A percentile compares a stretch with the other conserved stretches of the same genome.
phyloP scores from a whole-genome alignment of 2,797 vertebrate genomes.

The Arrhamphus sclerolepis region DNA sequence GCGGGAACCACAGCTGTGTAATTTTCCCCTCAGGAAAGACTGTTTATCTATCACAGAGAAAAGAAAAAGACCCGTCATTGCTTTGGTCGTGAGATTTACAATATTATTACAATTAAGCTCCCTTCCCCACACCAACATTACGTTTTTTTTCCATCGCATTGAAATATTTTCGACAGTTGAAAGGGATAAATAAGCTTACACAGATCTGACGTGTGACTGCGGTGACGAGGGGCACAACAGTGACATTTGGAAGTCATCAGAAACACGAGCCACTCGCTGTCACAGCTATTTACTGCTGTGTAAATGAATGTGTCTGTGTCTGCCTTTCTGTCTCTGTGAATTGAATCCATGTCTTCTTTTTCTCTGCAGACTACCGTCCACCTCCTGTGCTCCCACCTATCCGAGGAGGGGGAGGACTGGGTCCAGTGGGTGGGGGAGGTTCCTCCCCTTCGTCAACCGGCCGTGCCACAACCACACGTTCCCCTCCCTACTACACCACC shows the following conservation, averaged over 20 bases:
- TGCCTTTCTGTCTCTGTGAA: slow-evolving; percentile 9
- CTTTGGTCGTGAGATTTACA: not conserved
- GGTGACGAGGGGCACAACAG: slow-evolving; percentile 26
- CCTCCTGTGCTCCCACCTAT: slow-evolving; percentile 69
- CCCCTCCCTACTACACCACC: slow-evolving; percentile 80
- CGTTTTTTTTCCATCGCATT: not conserved
- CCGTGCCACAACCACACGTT: slow-evolving; percentile 77
- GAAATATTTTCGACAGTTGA: slow-evolving; percentile 8
- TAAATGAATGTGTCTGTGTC: slow-evolving; percentile 40
- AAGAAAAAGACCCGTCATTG: slow-evolving; percentile 9
- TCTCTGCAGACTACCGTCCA: slow-evolving; percentile 67
- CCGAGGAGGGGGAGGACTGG: slow-evolving; percentile 55
- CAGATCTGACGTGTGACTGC: slow-evolving; percentile 4
- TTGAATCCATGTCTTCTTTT: slow-evolving; percentile 10
- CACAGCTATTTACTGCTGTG: slow-evolving; percentile 29
- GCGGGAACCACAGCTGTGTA: slow-evolving; percentile 23
- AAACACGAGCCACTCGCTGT: slow-evolving; percentile 54
- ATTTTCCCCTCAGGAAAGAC: slow-evolving; percentile 28
- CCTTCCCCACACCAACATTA: too few species aligned
- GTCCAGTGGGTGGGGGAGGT: slow-evolving; percentile 52
- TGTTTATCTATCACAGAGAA: slow-evolving; percentile 10
- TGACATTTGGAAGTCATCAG: slow-evolving; percentile 45
- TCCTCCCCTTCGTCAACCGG: slow-evolving; percentile 72
- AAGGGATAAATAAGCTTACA: not conserved
- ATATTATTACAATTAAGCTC: too few species aligned